These are phyloP conservation scores for Babyrousa celebensis DNA, from an alignment of 2,797 vertebrate genomes.

Conservation along the genomic window DNA sequence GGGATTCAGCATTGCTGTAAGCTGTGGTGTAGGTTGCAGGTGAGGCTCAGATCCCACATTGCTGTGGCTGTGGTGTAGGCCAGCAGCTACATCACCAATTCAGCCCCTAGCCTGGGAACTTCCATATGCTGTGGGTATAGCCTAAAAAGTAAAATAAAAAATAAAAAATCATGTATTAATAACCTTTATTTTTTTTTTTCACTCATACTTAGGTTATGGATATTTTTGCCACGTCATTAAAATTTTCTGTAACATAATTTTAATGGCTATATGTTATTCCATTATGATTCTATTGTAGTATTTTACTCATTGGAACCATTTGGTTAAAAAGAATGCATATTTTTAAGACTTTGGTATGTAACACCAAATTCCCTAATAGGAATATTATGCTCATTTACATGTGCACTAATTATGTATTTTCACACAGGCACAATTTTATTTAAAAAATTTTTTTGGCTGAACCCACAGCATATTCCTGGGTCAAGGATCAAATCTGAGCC, in stretches of 20 bases:
- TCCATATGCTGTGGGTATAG: too few species aligned
- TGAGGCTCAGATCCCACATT: too few species aligned
- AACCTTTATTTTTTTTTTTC: background rate
- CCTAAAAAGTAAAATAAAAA: too few species aligned
- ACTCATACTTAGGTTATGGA: slow-evolving; percentile 26
- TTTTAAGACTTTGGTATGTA: slow-evolving; percentile 40
- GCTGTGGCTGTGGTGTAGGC: too few species aligned
- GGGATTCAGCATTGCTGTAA: too few species aligned
- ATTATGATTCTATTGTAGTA: background rate
- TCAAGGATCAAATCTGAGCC: too few species aligned
- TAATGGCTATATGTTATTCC: slow-evolving; percentile 58
- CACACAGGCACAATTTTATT: background rate
- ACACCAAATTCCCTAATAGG: background rate
- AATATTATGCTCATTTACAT: slow-evolving; percentile 59
- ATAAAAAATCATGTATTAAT: background rate
- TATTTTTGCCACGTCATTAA: slow-evolving; percentile 17
- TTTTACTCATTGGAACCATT: slow-evolving; percentile 24
- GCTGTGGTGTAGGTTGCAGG: too few species aligned
- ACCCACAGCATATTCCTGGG: too few species aligned
- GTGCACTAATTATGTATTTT: background rate
- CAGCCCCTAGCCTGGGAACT: too few species aligned
- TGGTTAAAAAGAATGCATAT: slow-evolving; percentile 18
- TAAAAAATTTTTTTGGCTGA: too few species aligned
- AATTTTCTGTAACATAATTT: slow-evolving; percentile 56
- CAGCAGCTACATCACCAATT: too few species aligned